A percentile compares a stretch with the other conserved stretches of the same genome.
phyloP scores from a whole-genome alignment of 2,113 vertebrate species.

The Phylloscopus trochilus region DNA sequence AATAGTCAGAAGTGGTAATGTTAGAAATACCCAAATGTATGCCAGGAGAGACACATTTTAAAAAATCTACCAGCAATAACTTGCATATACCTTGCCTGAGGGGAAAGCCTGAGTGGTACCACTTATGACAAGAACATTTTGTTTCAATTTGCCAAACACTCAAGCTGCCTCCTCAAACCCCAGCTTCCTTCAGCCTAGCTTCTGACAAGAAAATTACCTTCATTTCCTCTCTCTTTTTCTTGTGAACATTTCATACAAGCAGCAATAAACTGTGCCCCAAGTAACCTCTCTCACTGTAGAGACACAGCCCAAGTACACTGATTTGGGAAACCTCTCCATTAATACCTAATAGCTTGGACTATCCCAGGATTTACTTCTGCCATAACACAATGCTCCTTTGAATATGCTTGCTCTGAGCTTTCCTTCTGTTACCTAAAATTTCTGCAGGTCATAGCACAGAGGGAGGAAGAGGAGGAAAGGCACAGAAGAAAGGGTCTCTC shows the following conservation, averaged over 20 bases:
- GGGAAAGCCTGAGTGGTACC: not conserved
- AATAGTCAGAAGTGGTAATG: not conserved
- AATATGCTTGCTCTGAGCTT: not conserved
- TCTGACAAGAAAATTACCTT: not conserved
- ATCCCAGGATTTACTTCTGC: not conserved
- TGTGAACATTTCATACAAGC: not conserved
- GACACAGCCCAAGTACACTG: not conserved
- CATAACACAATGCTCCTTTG: not conserved
- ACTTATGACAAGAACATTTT: not conserved
- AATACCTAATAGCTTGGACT: not conserved
- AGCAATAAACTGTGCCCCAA: not conserved
- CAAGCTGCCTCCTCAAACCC: not conserved
- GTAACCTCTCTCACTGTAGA: not conserved
- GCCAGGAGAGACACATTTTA: not conserved
- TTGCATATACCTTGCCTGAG: not conserved
- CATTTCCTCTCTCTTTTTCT: not conserved
- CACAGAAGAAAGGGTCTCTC: not conserved
- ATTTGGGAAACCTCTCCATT: not conserved
- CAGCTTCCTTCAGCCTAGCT: not conserved
- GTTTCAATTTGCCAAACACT: not conserved
- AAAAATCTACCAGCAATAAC: not conserved
- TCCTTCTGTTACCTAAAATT: not conserved
- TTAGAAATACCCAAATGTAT: not conserved
- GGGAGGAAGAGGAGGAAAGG: not conserved
- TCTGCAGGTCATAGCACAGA: not conserved